Conservation (phyloP, 1,140 invertebrate genomes). For the Potamilus streckersoni region DNA sequence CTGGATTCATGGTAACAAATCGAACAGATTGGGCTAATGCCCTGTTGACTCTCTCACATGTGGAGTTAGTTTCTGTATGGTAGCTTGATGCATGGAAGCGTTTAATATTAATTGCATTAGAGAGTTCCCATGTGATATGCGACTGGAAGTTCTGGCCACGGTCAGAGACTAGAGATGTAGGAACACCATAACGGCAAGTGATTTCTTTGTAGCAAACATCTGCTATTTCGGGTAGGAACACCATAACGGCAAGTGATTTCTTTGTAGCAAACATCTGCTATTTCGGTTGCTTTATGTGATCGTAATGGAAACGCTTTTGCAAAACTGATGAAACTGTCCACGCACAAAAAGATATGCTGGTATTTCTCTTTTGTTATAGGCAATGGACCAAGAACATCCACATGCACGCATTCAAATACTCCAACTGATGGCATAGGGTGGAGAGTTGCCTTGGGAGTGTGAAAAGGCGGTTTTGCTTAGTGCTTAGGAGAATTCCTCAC, state of each 20-base stretch:
- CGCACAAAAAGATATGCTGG: conserved; percentile 33
- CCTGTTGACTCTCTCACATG: conserved; percentile 3
- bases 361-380: conserved; percentile 30
- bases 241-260: no score
- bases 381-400: conserved; percentile 42
- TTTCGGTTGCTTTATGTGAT: conserved; percentile 15
- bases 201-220: no score
- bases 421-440: conserved; percentile 32
- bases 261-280: background rate
- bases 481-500: conserved; percentile 34
- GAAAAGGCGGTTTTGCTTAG: conserved; percentile 21
- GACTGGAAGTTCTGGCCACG: conserved; percentile 38
- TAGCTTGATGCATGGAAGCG: conserved; percentile 36
- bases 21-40: conserved; percentile 20
- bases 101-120: conserved; percentile 41
- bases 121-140: conserved; percentile 36
- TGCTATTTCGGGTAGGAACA: no score
- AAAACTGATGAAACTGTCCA: conserved; percentile 36
- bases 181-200: background rate
- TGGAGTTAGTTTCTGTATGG: conserved; percentile 43
- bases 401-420: conserved; percentile 31
- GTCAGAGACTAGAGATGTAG: conserved; percentile 28
- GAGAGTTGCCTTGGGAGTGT: conserved; percentile 20
- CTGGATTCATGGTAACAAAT: conserved; percentile 18
- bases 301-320: conserved; percentile 25